phyloP scores from a whole-genome alignment of 2,113 vertebrate species.

The Eonycteris spelaea region DNA sequence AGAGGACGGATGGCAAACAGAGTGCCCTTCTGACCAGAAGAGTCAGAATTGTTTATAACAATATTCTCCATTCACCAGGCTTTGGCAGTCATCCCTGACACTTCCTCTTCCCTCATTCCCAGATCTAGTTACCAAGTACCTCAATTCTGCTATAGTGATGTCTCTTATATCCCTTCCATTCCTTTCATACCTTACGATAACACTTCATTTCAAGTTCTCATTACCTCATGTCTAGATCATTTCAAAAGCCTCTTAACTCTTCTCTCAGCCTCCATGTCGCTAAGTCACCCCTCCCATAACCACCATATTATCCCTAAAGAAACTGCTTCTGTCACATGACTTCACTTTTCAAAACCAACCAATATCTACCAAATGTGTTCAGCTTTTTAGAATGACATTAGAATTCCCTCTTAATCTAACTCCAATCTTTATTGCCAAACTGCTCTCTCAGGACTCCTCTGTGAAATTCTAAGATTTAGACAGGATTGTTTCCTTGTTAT shows the following conservation, averaged over 20 bases:
- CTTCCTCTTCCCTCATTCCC: background rate
- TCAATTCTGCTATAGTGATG: background rate
- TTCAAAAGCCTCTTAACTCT: background rate
- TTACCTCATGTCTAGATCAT: constrained; percentile 31
- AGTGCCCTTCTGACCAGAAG: background rate
- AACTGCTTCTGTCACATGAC: background rate
- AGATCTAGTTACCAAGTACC: background rate
- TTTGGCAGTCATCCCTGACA: background rate
- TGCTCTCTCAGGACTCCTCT: background rate
- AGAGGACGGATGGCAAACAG: background rate
- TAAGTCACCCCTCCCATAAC: background rate
- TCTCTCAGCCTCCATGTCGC: background rate
- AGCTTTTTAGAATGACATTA: background rate
- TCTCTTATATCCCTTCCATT: background rate
- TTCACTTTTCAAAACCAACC: background rate
- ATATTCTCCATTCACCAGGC: background rate
- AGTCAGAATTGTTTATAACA: background rate
- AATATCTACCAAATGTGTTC: background rate
- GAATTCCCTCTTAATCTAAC: background rate
- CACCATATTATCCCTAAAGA: background rate
- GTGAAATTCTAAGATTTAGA: background rate
- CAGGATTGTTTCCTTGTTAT: background rate
- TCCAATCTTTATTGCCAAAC: background rate
- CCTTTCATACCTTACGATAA: background rate
- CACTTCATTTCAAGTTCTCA: constrained; percentile 8